Evolutionary conservation across 2,797 vertebrate species (phyloP).

Genomic region (Pelobates cultripes): DNA sequence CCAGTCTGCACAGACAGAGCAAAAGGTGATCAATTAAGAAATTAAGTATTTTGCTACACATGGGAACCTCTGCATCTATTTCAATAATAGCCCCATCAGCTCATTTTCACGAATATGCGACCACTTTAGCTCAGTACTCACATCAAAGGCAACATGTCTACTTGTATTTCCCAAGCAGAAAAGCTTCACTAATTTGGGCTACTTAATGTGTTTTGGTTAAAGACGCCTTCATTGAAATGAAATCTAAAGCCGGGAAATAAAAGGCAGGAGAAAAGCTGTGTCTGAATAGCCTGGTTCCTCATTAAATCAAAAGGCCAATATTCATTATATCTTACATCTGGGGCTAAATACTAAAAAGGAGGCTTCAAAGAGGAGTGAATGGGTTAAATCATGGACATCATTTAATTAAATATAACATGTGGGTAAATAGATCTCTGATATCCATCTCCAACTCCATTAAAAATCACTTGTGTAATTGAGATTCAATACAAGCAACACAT

Average conservation of each 20-base stretch:
- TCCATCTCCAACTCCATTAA: constrained; percentile 91
- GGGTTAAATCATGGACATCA: constrained; percentile 98
- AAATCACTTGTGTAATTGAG: constrained; percentile 82
- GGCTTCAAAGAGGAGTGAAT: constrained; percentile 95
- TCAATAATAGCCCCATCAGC: constrained; percentile 95
- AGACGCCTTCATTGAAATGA: constrained; percentile 77
- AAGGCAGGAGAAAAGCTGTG: constrained; percentile 85
- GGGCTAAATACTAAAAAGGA: constrained; percentile 93
- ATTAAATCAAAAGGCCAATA: constrained; percentile 93
- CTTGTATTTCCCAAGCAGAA: constrained; percentile 85
- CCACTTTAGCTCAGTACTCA: constrained; percentile 85
- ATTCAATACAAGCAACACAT: constrained; percentile 77
- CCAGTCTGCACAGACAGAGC: constrained; percentile 71
- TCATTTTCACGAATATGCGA: constrained; percentile 91
- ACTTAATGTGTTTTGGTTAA: constrained; percentile 93
- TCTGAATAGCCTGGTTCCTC: constrained; percentile 87
- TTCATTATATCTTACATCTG: constrained; percentile 92
- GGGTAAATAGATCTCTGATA: constrained; percentile 78
- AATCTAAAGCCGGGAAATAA: constrained; percentile 90
- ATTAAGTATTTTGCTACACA: constrained; percentile 97
- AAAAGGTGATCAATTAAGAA: constrained; percentile 99
- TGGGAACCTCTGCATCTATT: constrained; percentile 87
- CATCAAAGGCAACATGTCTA: constrained; percentile 90
- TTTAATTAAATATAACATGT: constrained; percentile 99
- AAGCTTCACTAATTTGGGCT: constrained; percentile 94